Evolutionary conservation across 2,888 invertebrate species (phyloP).

Genomic region (Sacculina carcini): DNA sequence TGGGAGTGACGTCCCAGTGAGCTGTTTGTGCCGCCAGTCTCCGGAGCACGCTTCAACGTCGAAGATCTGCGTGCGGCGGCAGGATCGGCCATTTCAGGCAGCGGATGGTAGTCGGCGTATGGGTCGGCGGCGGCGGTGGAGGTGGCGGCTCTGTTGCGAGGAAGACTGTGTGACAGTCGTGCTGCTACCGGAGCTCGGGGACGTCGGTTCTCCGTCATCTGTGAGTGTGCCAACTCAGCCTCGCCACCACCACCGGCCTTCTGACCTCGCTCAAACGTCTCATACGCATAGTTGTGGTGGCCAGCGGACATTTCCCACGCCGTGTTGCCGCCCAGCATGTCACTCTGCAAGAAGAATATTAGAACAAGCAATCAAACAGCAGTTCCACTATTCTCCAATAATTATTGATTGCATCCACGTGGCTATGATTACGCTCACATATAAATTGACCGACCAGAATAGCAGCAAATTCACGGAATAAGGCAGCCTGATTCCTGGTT

Average conservation of each 20-base stretch:
- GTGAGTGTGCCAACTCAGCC: constrained; percentile 5
- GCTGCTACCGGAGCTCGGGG: constrained; percentile 1
- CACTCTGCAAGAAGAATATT: no score
- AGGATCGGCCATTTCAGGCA: constrained; percentile 26
- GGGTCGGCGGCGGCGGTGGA: constrained; percentile 20
- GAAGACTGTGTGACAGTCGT: constrained; percentile 15
- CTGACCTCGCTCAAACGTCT: constrained; percentile 34
- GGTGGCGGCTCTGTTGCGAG: constrained; percentile 29
- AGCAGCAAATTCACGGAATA: no score
- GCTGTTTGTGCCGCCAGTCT: constrained; percentile 15
- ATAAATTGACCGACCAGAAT: no score
- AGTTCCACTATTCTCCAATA: no score
- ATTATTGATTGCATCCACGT: no score
- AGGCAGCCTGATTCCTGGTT: no score
- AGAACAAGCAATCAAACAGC: no score
- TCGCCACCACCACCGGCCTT: constrained; percentile 2
- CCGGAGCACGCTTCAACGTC: constrained; percentile 6
- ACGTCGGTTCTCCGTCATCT: constrained; percentile 8
- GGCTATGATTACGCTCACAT: no score
- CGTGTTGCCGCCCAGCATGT: constrained; percentile 49
- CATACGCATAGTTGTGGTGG: constrained; percentile 71
- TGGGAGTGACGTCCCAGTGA: no score
- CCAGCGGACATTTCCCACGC: constrained; percentile 72
- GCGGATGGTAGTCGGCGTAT: constrained; percentile 46
- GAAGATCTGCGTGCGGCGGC: constrained; percentile 24